phyloP scores from a whole-genome alignment of 2,888 invertebrate species.

The Agriopis aurantiaria region DNA sequence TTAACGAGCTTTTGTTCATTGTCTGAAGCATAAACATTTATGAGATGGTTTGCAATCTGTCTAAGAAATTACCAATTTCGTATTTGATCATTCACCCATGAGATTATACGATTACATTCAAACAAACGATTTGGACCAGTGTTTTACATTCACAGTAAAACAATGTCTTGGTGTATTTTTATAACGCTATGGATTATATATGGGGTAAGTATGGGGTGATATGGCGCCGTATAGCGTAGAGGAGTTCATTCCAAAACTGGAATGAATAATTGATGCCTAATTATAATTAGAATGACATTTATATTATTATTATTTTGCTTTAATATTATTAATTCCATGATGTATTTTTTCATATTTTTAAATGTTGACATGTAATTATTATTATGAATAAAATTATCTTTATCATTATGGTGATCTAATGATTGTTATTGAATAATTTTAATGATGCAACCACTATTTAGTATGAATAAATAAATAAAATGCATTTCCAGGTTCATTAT shows the following conservation, averaged over 20 bases:
- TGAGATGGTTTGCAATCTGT: slow-evolving; percentile 48
- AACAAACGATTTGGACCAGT: slow-evolving; percentile 2
- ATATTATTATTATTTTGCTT: too few species aligned
- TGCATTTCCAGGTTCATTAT: slow-evolving; percentile 15
- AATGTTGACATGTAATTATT: too few species aligned
- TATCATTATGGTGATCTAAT: too few species aligned
- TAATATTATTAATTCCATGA: too few species aligned
- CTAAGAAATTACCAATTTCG: slow-evolving; percentile 43
- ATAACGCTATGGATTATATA: slow-evolving; percentile 44
- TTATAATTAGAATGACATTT: too few species aligned
- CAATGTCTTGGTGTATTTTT: slow-evolving; percentile 28
- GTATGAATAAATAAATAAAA: background rate
- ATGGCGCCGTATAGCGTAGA: too few species aligned
- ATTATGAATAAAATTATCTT: too few species aligned
- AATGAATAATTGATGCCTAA: too few species aligned
- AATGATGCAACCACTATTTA: background rate
- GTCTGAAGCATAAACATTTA: slow-evolving; percentile 65
- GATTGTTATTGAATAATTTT: background rate
- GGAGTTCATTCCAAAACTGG: too few species aligned
- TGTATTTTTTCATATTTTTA: too few species aligned
- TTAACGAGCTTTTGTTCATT: slow-evolving; percentile 77
- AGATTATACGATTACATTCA: slow-evolving; percentile 57
- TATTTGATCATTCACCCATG: slow-evolving; percentile 61
- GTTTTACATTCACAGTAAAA: background rate
- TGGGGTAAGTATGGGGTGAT: too few species aligned